These are phyloP conservation scores for Crenichthys baileyi DNA, from an alignment of 2,797 vertebrate genomes.

Conservation along the genomic window DNA sequence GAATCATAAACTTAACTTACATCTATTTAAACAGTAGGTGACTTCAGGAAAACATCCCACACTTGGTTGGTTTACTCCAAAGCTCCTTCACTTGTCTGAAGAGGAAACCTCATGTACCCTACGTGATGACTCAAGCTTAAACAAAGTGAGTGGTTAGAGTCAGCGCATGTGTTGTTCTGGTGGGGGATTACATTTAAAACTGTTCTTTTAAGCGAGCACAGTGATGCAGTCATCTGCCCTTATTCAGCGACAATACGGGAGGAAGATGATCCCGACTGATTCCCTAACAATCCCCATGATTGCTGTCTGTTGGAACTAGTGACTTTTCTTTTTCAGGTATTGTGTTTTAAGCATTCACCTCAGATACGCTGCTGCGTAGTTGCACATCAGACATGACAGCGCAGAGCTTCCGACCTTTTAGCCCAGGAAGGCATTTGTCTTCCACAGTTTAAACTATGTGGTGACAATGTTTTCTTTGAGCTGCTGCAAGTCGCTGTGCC, in stretches of 20 bases:
- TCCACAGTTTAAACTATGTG: constrained; percentile 53
- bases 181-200: not conserved
- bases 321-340: constrained; percentile 47
- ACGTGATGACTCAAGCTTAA: constrained; percentile 3
- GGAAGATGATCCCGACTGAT: constrained; percentile 7
- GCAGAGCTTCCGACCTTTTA: constrained; percentile 72
- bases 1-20: not conserved
- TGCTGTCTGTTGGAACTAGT: constrained; percentile 50
- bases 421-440: constrained; percentile 78
- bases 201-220: constrained; percentile 3
- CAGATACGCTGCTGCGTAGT: constrained; percentile 41
- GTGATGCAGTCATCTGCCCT: constrained; percentile 52
- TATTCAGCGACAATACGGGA: constrained; percentile 38
- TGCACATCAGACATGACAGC: constrained; percentile 66
- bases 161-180: not conserved
- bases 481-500: constrained; percentile 46
- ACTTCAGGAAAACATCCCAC: not conserved
- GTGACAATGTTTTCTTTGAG: constrained; percentile 68
- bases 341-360: constrained; percentile 37
- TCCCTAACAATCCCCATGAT: constrained; percentile 61
- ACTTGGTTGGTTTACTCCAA: constrained; percentile 3
- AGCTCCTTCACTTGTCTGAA: not conserved
- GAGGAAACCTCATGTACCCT: not conserved
- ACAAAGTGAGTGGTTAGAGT: constrained; percentile 25
- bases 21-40: not conserved